Base-by-base conservation (phyloP, 1,140 invertebrate species). In the Atta colombica region DNA sequence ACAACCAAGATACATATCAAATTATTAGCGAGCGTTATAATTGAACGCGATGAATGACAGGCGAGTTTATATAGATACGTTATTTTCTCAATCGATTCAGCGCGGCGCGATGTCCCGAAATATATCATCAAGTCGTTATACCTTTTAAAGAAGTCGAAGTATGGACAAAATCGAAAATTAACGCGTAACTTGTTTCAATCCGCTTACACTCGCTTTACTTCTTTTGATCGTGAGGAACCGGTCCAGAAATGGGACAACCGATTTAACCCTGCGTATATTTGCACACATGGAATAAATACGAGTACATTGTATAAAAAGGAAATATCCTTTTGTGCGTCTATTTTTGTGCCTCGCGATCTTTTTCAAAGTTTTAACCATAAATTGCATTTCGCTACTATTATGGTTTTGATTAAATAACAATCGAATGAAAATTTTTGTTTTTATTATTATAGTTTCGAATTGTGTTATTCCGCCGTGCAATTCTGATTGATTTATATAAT, bases 221-320 rank as follows among this genome's bases (percentile, higher is more conserved):
- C 61, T 75, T 61, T 80, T 80, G 80, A 86, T 85, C 75, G n/a
- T 14, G 60, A 77, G 69, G 66, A 90, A 90, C 87, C 78, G 88
- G 86, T 89, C 85, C 60, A 77, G 87, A 90, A 91, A 87, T 89
- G 85, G 81, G 66, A 85, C 87, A 58, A 72, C 74, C 82, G 75
- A 89, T 89, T 89, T 60, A 88, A 39, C 49, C 55, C 74, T 80
- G 39, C 8, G 39, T 45, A 61, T 58, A 85, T 85, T 71, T 49
- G 53, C 2, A 3, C 31, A 8, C 28, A 7, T n/a, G 25, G 45
- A 35, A 72, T 61, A 89, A 80, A 63, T 80, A 74, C 61, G 53
- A 77, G 31, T 63, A 5, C 61, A 61, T 12, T 80, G 85, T 25
- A 45, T n/a, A 14, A 6, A 63, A n/a, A 3, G 8, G 16, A 6